A percentile compares a stretch with the other conserved stretches of the same genome.
Conservation (phyloP, 2,797 vertebrate species). For the Sandelia bainsii region DNA sequence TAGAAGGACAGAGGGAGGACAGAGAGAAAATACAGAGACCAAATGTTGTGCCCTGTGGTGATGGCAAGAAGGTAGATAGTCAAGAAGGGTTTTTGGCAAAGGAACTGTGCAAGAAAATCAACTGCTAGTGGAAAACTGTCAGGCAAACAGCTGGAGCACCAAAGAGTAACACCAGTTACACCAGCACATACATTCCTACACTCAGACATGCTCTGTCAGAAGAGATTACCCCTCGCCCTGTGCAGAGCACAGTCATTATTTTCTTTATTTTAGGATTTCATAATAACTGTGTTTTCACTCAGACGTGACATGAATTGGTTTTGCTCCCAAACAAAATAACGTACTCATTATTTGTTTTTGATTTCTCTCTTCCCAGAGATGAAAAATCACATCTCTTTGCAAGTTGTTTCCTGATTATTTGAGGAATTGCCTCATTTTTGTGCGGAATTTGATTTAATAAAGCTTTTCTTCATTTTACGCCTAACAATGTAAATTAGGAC, state of each 20-base stretch:
- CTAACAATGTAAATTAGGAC: conserved; percentile 25
- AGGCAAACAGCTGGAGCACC: conserved; percentile 26
- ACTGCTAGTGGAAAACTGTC: conserved; percentile 3
- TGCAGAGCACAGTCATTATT: conserved; percentile 37
- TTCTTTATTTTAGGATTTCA: conserved; percentile 35
- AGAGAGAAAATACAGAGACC: conserved; percentile 47
- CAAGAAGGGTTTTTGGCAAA: conserved; percentile 43
- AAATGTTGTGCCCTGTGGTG: conserved; percentile 58
- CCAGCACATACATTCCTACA: conserved; percentile 17
- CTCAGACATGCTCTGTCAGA: conserved; percentile 13
- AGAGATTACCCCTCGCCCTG: neutral
- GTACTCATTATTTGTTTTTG: conserved; percentile 59
- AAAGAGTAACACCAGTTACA: conserved; percentile 17
- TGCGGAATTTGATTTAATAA: conserved; percentile 44
- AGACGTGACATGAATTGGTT: conserved; percentile 57
- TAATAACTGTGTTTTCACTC: conserved; percentile 54
- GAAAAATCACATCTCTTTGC: conserved; percentile 48
- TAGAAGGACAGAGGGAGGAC: conserved; percentile 51
- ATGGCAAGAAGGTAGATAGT: conserved; percentile 58
- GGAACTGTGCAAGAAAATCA: conserved; percentile 29
- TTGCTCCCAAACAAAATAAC: conserved; percentile 53
- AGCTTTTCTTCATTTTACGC: conserved; percentile 3
- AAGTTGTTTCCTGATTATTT: conserved; percentile 59
- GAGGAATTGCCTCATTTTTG: conserved; percentile 55
- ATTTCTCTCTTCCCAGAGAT: conserved; percentile 56